Conservation (phyloP, 37 sponge, comb jelly and placozoan species). For the Petrosia ficiformis region DNA sequence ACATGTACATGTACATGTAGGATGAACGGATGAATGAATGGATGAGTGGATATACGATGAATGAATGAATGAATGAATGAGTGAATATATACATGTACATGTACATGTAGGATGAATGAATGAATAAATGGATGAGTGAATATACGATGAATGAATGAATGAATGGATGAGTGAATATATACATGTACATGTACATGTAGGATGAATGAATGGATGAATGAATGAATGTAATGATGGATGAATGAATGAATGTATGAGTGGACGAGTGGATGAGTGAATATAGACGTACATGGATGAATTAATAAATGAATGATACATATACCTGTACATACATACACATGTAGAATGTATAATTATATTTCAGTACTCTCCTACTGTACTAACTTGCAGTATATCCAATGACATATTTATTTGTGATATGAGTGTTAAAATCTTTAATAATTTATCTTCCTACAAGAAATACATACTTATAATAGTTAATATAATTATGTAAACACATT, state of each 20-base stretch:
- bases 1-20: not conserved
- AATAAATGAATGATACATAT: not conserved
- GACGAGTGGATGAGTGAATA: not conserved
- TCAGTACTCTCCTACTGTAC: not conserved
- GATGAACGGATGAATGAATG: not conserved
- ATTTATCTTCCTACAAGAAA: slow-evolving; percentile 14
- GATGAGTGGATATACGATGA: not conserved
- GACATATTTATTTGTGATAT: slow-evolving; percentile 40
- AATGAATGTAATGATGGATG: not conserved
- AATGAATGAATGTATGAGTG: not conserved
- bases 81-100: not conserved
- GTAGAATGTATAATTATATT: not conserved
- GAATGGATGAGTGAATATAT: not conserved
- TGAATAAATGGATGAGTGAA: not conserved
- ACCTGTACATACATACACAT: not conserved
- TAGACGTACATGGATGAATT: not conserved
- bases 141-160: not conserved
- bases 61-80: not conserved
- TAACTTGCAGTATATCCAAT: slow-evolving; percentile 48
- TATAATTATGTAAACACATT: too few relatives aligned
- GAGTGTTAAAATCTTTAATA: slow-evolving; percentile 27
- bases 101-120: not conserved
- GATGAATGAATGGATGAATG: not conserved
- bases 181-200: not conserved
- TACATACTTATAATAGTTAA: not conserved